phyloP scores from a whole-genome alignment of 2,113 vertebrate species.

The Microcebus ravelobensis region DNA sequence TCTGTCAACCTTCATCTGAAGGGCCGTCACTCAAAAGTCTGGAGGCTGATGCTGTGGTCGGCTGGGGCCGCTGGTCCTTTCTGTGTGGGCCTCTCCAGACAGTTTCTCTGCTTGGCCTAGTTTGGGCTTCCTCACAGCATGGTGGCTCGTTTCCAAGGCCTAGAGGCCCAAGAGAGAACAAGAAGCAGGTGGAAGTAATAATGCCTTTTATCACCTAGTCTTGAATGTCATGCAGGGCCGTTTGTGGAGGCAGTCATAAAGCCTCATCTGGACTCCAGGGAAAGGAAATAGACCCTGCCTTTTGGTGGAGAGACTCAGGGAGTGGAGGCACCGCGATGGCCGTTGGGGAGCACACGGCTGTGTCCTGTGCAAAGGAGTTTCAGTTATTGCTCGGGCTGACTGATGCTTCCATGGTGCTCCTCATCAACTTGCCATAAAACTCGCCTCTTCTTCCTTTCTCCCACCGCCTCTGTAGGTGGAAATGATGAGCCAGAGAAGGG shows the following conservation, averaged over 20 bases:
- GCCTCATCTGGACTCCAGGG: neutral
- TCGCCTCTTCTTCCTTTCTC: neutral
- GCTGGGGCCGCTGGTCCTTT: neutral
- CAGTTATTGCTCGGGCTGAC: neutral
- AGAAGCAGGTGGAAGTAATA: neutral
- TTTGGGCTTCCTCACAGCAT: neutral
- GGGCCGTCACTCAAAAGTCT: neutral
- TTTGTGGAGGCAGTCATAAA: neutral
- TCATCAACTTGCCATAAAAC: neutral
- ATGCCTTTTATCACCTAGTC: neutral
- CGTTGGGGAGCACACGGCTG: neutral
- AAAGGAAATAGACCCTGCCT: neutral
- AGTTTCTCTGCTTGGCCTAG: neutral
- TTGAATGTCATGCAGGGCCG: neutral
- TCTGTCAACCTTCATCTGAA: neutral
- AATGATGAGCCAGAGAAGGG: neutral
- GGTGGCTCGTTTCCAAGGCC: neutral
- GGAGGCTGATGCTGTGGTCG: neutral
- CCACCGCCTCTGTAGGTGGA: neutral
- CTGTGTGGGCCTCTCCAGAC: fast-evolving
- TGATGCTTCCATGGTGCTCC: neutral
- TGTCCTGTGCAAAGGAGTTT: neutral
- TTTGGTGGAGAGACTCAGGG: neutral
- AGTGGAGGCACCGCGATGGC: neutral
- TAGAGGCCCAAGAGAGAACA: neutral